These are phyloP conservation scores for Athrips mouffetella DNA, from an alignment of 2,888 invertebrate species.

Conservation along the genomic window DNA sequence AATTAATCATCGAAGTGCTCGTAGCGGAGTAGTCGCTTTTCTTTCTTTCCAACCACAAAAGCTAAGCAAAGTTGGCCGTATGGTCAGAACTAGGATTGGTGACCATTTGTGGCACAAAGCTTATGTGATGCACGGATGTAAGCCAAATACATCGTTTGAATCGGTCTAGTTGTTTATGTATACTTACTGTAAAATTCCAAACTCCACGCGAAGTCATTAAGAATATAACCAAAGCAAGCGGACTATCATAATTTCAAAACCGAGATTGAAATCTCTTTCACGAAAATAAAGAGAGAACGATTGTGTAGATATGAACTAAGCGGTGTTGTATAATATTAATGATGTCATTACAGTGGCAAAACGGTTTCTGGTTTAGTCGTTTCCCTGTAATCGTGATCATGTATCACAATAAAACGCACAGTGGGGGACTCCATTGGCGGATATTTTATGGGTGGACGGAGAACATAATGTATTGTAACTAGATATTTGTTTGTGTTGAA, in stretches of 20 bases:
- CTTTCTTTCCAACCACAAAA: too few species aligned
- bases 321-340: slow-evolving; percentile 45
- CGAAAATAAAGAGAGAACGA: slow-evolving; percentile 9
- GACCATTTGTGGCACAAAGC: too few species aligned
- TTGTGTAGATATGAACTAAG: background rate
- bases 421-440: slow-evolving; percentile 47
- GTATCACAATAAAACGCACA: slow-evolving; percentile 64
- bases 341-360: slow-evolving; percentile 48
- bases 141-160: too few species aligned
- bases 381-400: slow-evolving; percentile 60
- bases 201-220: too few species aligned
- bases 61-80: too few species aligned
- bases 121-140: too few species aligned
- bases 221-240: slow-evolving; percentile 5
- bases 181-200: too few species aligned
- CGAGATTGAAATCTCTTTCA: slow-evolving; percentile 16
- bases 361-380: slow-evolving; percentile 54
- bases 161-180: too few species aligned
- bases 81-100: too few species aligned
- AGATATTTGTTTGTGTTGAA: slow-evolving; percentile 6
- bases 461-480: too few species aligned
- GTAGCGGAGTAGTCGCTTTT: too few species aligned
- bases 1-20: too few species aligned
- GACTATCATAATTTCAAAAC: slow-evolving; percentile 9
- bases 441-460: slow-evolving; percentile 50